A percentile compares a stretch with the other conserved stretches of the same genome.
Evolutionary conservation across 2,888 invertebrate species (phyloP).

Genomic region (Amphipoea lucens): DNA sequence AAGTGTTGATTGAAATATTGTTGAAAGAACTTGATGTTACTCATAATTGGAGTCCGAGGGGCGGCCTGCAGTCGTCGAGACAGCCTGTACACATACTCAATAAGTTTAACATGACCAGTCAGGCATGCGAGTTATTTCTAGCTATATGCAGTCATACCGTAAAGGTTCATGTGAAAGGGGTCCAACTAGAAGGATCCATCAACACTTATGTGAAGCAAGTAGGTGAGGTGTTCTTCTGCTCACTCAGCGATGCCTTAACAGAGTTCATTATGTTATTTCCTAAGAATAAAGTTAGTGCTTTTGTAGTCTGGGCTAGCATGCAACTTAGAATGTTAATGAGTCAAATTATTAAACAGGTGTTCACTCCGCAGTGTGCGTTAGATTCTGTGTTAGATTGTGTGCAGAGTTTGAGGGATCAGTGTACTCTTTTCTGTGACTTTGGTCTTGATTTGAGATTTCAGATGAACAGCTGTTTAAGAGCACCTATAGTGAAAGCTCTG

Average conservation of each 20-base stretch:
- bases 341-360: conserved; percentile 96
- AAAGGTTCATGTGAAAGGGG: conserved; percentile 94
- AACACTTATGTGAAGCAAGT: conserved; percentile 95
- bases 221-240: conserved; percentile 95
- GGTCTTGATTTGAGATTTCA: conserved; percentile 98
- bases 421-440: conserved; percentile 90
- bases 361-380: conserved; percentile 96
- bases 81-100: conserved; percentile 96
- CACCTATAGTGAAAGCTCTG: conserved; percentile 94
- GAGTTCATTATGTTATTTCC: conserved; percentile 94
- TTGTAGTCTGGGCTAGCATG: conserved; percentile 97
- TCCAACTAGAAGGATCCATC: conserved; percentile 95
- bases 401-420: conserved; percentile 94
- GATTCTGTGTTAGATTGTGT: conserved; percentile 96
- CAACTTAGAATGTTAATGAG: conserved; percentile 95
- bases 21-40: conserved; percentile 97
- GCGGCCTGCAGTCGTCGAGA: conserved; percentile 95
- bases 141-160: conserved; percentile 95
- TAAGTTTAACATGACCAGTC: conserved; percentile 91
- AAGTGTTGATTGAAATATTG: conserved; percentile 95
- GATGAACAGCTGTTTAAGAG: conserved; percentile 95
- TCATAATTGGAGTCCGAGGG: conserved; percentile 97
- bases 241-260: conserved; percentile 93
- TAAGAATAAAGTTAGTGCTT: conserved; percentile 91
- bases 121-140: conserved; percentile 95